These are phyloP conservation scores for Phalanger gymnotis DNA, from an alignment of 2,797 vertebrate genomes.

Conservation along the genomic window DNA sequence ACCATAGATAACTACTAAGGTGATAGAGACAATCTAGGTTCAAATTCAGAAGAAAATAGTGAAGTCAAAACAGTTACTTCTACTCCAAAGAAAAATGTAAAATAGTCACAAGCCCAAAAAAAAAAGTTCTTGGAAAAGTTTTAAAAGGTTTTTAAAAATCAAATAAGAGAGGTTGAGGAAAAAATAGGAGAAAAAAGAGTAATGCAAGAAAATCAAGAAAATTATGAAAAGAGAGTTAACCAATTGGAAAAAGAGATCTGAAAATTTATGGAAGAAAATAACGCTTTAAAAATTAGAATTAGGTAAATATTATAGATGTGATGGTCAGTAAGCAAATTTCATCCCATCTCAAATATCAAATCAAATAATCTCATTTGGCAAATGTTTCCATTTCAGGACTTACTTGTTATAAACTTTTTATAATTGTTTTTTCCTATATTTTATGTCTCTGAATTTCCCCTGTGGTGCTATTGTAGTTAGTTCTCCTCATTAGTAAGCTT, in stretches of 20 bases:
- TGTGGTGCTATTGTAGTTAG: not conserved
- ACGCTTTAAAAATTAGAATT: no score
- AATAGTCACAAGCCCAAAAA: not conserved
- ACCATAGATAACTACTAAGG: not conserved
- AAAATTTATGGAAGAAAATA: no score
- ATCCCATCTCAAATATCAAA: not conserved
- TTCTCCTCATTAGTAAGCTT: not conserved
- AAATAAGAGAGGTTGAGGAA: not conserved
- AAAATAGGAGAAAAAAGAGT: not conserved
- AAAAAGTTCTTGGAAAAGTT: not conserved
- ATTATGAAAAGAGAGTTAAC: no score
- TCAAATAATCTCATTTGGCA: not conserved
- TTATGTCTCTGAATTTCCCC: not conserved
- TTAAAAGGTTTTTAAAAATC: not conserved
- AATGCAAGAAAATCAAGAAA: no score
- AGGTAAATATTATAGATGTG: not conserved
- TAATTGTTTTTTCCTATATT: not conserved
- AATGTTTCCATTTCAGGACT: not conserved
- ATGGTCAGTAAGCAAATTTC: not conserved
- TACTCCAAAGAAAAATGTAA: not conserved
- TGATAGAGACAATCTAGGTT: not conserved
- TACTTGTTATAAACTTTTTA: not conserved
- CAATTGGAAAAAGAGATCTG: no score
- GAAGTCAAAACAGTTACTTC: not conserved
- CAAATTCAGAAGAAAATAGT: not conserved